Evolutionary conservation across 1,140 invertebrate species (phyloP), one percentile per base, ranked within the genome.

Genomic region (Leptinotarsa undecemlineata): DNA sequence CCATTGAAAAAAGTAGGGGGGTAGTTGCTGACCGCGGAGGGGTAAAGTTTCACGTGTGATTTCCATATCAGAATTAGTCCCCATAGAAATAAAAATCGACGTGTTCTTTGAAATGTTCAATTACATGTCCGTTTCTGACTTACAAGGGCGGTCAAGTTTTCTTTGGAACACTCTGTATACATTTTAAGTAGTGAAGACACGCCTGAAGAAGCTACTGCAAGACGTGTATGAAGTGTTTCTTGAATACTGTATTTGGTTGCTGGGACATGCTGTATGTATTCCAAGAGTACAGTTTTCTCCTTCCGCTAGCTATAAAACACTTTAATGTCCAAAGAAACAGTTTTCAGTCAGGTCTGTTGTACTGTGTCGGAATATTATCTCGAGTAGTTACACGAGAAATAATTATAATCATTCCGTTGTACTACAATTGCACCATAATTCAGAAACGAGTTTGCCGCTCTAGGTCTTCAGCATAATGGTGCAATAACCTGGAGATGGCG

Each of bases 371-470:
- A 21, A 69, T 48, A 69, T 48, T 69, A 64, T 64, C 20, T 23
- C 20, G 17, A 64, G 63, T 20, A 64, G 63, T 64, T 64, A 64
- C 20, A 64, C 63, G 14, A 64, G 20, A 64, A 64, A 64, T 64
- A 23, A 64, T 64, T 64, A 64, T 64, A 64, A 64, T 64, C n/a
- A 64, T 64, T 33, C 26, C 26, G 60, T 61, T 61, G 60, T 20
- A 64, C 63, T 21, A 64, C 17, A 64, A n/a, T 64, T 57, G 51
- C 51, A 57, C 63, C 20, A 64, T 64, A 20, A 64, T 23, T 64
- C 21, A 64, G 26, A 64, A 64, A 64, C 63, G 63, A 21, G 63
- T 64, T 64, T 64, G 26, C 26, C 14, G 63, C 20, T 64, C 20
- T 64, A 21, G 15, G 63, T 64, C 20, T 64, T 33, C 20, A 64